Conservation (phyloP, 2,888 invertebrate genomes). For the Hesperia comma region DNA sequence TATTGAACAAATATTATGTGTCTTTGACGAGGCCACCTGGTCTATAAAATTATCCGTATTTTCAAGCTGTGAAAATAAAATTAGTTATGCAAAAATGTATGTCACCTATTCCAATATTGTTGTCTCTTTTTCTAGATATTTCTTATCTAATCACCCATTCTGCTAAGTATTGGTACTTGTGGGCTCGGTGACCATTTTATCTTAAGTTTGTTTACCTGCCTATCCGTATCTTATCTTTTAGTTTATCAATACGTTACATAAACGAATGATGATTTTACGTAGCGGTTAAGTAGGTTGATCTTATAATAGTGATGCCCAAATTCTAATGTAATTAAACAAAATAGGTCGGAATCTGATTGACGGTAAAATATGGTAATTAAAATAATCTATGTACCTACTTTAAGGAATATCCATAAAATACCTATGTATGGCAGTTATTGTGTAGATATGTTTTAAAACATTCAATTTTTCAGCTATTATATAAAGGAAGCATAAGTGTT, state of each 20-base stretch:
- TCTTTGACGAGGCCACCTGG: conserved; percentile 54
- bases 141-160: conserved; percentile 19
- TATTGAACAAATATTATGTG: conserved; percentile 59
- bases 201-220: conserved; percentile 17
- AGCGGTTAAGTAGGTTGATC: too few relatives aligned
- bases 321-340: too few relatives aligned
- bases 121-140: conserved; percentile 2
- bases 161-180: background rate
- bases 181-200: conserved; percentile 13
- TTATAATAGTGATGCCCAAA: too few relatives aligned
- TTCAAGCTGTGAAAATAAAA: conserved; percentile 35
- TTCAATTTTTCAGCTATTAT: too few relatives aligned
- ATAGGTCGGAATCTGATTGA: too few relatives aligned
- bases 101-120: conserved; percentile 11
- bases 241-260: conserved; percentile 3
- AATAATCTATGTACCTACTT: too few relatives aligned
- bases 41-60: conserved; percentile 46
- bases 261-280: too few relatives aligned
- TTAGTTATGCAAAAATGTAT: conserved; percentile 21
- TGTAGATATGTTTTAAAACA: too few relatives aligned
- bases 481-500: too few relatives aligned
- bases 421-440: too few relatives aligned
- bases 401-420: too few relatives aligned
- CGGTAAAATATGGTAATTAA: too few relatives aligned
- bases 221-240: conserved; percentile 6